Base-by-base conservation (phyloP, 2,113 vertebrate genomes). In the Bombycilla garrulus region DNA sequence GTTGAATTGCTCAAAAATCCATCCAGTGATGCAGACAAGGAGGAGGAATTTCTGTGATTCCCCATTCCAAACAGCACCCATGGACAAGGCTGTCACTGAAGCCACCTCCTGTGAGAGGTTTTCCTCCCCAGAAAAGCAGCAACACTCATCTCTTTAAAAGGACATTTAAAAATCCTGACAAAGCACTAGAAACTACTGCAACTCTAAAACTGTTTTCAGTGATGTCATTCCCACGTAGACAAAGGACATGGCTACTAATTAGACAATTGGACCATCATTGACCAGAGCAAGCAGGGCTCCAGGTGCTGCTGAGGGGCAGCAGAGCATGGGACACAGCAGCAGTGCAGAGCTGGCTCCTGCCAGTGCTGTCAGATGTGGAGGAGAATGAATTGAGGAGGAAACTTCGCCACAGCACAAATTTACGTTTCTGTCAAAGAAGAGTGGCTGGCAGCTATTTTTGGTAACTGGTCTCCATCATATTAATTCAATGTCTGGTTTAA, bases 401-500 rank as follows among this genome's bases (percentile, higher is more conserved):
- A 89, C 61, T 88, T 38, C 2, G 6, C 83, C 67, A 67, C 44
- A 70, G 93, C 78, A 44, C 77, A 76, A 42, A 96, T 96, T 88
- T 76, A 95, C 48, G 5, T 86, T 70, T 85, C 95, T 94, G 96
- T 96, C 97, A 95, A 92, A 93, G 86, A 74, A 93, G 95, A 97
- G 88, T 76, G 84, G 95, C 94, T 93, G 96, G 67, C 69, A 73
- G 94, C 81, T 94, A 96, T 97, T 96, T 96, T 60, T 81, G 95
- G 96, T 96, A 81, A 54, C 92, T 51, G 69, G 86, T 53, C 82
- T 96, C 95, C 70, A 86, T 90, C 95, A 87, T 79, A 90, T 97
- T 96, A 97, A 97, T 97, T 94, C 94, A 77, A 90, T 5, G 81
- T 83, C 95, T 96, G 86, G 58, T 82, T 88, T 93, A 90, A 95